Evolutionary conservation across 1,140 invertebrate species (phyloP), one percentile per base, ranked within the genome.

Genomic region (Cyrtorhinus lividipennis): DNA sequence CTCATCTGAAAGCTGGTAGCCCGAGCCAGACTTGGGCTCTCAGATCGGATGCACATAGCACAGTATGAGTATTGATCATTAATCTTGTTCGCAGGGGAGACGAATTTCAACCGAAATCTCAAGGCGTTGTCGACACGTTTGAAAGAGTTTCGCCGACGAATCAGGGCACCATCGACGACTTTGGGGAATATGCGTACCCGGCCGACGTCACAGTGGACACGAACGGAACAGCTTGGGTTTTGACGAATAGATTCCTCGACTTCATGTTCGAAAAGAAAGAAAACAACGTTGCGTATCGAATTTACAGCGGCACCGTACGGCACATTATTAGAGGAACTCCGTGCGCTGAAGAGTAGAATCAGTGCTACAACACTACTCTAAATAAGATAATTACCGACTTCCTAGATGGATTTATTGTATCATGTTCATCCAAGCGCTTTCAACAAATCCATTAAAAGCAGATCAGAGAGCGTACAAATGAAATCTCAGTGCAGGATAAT

Each of bases 141-240:
- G 48, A 53, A 12, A 20, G 20, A 22, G 10, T 38, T 8, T 8
- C 5, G 5, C 30, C 30, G 30, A 38, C 30, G 15, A 38, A 38
- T 15, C 48, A 53, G 20, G 48, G 48, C 5, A 12, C 20, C 3
- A 3, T 53, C 5, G 48, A 53, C 48, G 20, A 10, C 20, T 53
- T 53, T 53, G 48, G 20, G 5, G 48, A 53, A 22, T 8, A 5
- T 8, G 48, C 48, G 5, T 53, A 53, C 48, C 48, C 48, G 5
- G 87, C 84, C 48, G 86, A 88, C 68, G 74, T 89, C 2, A 88
- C 86, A 73, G 83, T 89, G 0, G 86, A 88, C 62, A 76, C 77
- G 2, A 78, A 84, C 3, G 80, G 83, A 3, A 83, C 81, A 46
- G 69, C 88, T 0, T 89, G 86, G 86, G 80, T 88, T 0, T 69